A percentile compares a stretch with the other conserved stretches of the same genome.
Conservation (phyloP, 2,797 vertebrate genomes). For the Acestrorhynchus altus region DNA sequence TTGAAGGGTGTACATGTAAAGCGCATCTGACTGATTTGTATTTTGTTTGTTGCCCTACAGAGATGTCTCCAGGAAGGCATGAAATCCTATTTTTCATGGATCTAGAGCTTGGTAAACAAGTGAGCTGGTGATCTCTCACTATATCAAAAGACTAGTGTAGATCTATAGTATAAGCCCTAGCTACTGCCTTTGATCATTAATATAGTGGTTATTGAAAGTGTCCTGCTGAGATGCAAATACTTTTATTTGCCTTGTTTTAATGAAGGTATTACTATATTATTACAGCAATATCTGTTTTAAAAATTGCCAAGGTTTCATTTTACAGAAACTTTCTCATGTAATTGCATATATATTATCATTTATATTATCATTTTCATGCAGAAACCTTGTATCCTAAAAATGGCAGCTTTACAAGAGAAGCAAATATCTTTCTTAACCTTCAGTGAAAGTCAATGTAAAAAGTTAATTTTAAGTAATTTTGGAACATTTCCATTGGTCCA, state of each 20-base stretch:
- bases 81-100: constrained; percentile 65
- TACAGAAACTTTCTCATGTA: too few relatives aligned
- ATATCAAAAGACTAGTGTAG: constrained; percentile 8
- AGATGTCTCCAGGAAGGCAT: constrained; percentile 54
- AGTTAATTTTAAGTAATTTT: too few relatives aligned
- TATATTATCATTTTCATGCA: too few relatives aligned
- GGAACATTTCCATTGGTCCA: too few relatives aligned
- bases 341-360: too few relatives aligned
- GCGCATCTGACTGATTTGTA: constrained; percentile 66
- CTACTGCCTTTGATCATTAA: constrained; percentile 16
- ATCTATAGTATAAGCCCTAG: background rate
- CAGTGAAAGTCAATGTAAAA: too few relatives aligned
- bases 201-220: background rate
- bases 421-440: too few relatives aligned
- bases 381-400: too few relatives aligned
- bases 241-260: constrained; percentile 5
- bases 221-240: constrained; percentile 6
- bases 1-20: constrained; percentile 76
- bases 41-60: constrained; percentile 56
- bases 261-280: background rate
- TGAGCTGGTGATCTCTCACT: constrained; percentile 30
- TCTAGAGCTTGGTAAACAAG: constrained; percentile 45
- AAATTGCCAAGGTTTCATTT: background rate
- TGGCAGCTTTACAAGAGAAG: too few relatives aligned
- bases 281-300: background rate